These are phyloP conservation scores for Pteropus rufus DNA, from an alignment of 2,797 vertebrate genomes.

Conservation along the genomic window DNA sequence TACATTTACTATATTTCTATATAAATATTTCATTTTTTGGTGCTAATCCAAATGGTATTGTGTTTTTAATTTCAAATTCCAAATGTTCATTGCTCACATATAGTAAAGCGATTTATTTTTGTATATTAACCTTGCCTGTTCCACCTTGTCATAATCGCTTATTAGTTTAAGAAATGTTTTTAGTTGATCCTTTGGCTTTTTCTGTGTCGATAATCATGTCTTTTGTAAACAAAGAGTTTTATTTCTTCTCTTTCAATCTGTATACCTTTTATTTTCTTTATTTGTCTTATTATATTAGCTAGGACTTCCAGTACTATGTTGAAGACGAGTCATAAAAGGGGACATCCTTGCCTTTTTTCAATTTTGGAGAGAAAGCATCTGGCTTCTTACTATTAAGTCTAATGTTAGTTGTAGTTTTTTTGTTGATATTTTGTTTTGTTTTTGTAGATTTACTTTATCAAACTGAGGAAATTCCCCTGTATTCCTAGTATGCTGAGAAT, in stretches of 20 bases:
- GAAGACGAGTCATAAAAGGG: neutral
- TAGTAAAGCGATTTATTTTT: neutral
- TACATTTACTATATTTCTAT: neutral
- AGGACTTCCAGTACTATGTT: neutral
- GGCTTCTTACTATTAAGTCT: neutral
- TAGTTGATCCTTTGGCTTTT: neutral
- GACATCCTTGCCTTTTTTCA: neutral
- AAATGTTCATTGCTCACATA: neutral
- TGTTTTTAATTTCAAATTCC: neutral
- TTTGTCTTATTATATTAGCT: neutral
- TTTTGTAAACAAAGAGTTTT: neutral
- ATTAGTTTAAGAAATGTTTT: neutral
- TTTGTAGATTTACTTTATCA: neutral
- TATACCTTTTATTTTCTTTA: neutral
- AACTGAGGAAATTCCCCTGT: neutral
- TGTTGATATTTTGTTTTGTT: too few relatives aligned
- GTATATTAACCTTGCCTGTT: neutral
- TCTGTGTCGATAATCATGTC: neutral
- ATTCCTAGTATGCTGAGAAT: neutral
- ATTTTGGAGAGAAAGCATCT: neutral
- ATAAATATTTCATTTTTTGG: neutral
- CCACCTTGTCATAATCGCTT: neutral
- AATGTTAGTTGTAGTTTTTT: neutral
- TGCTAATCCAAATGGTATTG: neutral
- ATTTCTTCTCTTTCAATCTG: neutral